Base-by-base conservation (phyloP, 2,888 invertebrate species). In the Erebia aethiops region DNA sequence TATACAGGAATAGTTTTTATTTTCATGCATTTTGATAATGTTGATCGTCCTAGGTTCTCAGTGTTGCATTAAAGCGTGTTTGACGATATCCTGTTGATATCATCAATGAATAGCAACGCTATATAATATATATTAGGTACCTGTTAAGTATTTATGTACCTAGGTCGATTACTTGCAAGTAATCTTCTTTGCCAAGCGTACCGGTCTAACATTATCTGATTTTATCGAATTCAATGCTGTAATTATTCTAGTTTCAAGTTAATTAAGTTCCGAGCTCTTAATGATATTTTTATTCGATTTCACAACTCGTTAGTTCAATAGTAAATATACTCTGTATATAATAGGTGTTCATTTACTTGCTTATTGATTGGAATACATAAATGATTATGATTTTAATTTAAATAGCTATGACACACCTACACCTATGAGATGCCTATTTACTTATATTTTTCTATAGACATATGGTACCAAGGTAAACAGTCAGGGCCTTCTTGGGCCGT, bases 191-290 rank as follows among this genome's bases (percentile, higher is more conserved):
- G 43, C 43, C 67, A 64, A 58, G 21, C 63, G 14, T 56, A 46
- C 63, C 67, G 63, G 57, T 58, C 11, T 67, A 49, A 57, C 67
- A 58, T 67, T 49, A 64, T 71, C 58, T 63, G 51, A 67, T 67
- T 52, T 64, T 67, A 71, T 67, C 71, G 35, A 58, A 41, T 58
- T 71, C 62, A 67, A 67, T 67, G 67, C 54, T 58, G 63, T 57
- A 57, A 67, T 62, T 69, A 67, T 58, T 69, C 57, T 51, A 69
- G 63, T 63, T 63, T 5, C 21, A 69, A 63, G 56, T 64, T 64
- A 69, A 64, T 64, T 69, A 35, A 49, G 64, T 69, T 43, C 49
- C 26, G 56, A 49, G 26, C 57, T 64, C 63, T 64, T 68, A 61
- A 41, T 35, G 16, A 52, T 61, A 52, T 67, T 65, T 67, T 67